Conservation (phyloP, 2,888 invertebrate genomes). For the Chydorus sphaericus region DNA sequence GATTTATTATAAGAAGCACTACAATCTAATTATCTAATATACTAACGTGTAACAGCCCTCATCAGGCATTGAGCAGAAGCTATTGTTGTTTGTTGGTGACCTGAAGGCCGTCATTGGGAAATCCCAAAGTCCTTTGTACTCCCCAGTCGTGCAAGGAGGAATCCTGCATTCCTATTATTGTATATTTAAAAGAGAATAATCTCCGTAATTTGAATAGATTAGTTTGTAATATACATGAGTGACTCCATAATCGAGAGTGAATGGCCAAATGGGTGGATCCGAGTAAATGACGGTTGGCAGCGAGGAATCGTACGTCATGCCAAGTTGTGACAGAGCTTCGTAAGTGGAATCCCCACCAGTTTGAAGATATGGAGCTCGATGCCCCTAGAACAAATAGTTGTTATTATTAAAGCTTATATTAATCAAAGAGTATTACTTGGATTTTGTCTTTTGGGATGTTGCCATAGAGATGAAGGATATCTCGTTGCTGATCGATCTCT, state of each 20-base stretch:
- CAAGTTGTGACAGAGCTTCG: not conserved
- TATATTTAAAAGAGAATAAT: not conserved
- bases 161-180: not conserved
- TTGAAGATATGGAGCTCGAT: slow-evolving; percentile 5
- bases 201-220: not conserved
- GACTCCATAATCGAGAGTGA: slow-evolving; percentile 8
- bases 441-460: slow-evolving; percentile 1
- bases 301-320: slow-evolving; percentile 1
- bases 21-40: not conserved
- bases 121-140: not conserved
- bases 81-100: not conserved
- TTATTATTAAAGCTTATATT: not conserved
- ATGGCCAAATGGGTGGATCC: slow-evolving; percentile 9
- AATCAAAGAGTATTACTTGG: not conserved
- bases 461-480: not conserved
- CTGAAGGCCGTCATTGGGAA: not conserved
- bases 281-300: not conserved
- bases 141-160: slow-evolving; percentile 2
- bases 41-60: not conserved
- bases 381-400: not conserved
- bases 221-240: not conserved
- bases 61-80: not conserved
- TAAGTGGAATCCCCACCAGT: not conserved
- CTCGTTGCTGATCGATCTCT: not conserved
- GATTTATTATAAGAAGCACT: not conserved